Base-by-base conservation (phyloP, 2,888 invertebrate species). In the Melanophora roralis region DNA sequence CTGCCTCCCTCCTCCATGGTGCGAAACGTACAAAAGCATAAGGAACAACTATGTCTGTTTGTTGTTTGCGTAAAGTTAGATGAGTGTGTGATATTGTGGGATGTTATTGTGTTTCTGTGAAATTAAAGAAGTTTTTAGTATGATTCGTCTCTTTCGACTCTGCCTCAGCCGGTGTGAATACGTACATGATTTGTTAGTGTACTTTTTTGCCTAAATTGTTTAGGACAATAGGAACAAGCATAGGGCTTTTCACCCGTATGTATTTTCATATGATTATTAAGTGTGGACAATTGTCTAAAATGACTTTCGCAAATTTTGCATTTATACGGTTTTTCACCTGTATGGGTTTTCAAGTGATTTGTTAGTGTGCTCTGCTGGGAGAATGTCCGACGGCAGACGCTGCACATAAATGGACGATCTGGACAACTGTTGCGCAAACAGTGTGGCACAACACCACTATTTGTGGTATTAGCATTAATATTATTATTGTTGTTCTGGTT, bases 141-240 rank as follows among this genome's bases (percentile, higher is more conserved):
- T 72, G 67, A 67, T 71, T 53, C 75, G 51, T 64, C 60, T 79
- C 51, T 51, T 71, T 67, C 36, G 38, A 68, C 68, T 57, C 23
- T 65, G 62, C 59, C 71, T 83, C 86, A 88, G 83, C 87, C 86
- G 69, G 86, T 88, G 65, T 88, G 87, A 62, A 88, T 86, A 83
- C 87, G 83, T 73, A 88, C 83, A 84, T 88, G 87, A 81, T 88
- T 88, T 69, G 86, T 86, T 74, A 88, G 84, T 71, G 88, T 88
- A 74, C 88, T 88, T 85, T 88, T 88, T 78, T 88, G 88, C 73
- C 88, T 86, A 82, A 88, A 88, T 84, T 88, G 88, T 69, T 88
- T 88, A 80, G 88, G 88, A 81, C 88, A 88, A 83, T 86, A 88
- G 88, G 88, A 88, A 87, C 88, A 88, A 85, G 84, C 86, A 78